These are phyloP conservation scores for Hybos culiciformis DNA, from an alignment of 2,888 invertebrate species.

Conservation along the genomic window DNA sequence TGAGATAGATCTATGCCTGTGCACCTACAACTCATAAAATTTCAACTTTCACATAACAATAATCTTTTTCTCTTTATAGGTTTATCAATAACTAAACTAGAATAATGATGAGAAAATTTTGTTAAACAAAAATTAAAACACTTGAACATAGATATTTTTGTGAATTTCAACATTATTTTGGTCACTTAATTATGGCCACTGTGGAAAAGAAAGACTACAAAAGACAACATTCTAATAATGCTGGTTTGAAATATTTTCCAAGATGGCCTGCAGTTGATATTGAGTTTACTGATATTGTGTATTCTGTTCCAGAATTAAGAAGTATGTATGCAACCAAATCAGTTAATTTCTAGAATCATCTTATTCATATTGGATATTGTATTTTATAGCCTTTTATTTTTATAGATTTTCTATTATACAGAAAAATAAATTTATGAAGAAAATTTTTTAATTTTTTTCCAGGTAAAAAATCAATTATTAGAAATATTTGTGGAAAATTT, in stretches of 20 bases:
- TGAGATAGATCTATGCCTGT: no score
- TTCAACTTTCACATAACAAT: no score
- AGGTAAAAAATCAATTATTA: conserved; percentile 67
- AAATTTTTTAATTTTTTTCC: conserved; percentile 21
- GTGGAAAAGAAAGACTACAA: neutral
- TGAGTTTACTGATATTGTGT: conserved; percentile 70
- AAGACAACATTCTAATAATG: neutral
- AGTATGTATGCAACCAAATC: neutral
- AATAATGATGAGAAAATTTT: no score
- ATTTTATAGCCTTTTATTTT: no score
- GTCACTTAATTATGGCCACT: no score
- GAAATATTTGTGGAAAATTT: conserved; percentile 71
- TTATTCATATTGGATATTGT: no score
- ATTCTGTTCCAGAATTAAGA: conserved; percentile 51
- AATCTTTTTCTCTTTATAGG: no score
- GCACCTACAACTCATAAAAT: no score
- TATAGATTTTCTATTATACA: no score
- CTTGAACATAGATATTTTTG: neutral
- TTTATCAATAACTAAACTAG: no score
- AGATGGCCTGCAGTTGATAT: conserved; percentile 62
- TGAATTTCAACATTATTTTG: neutral
- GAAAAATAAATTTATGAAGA: no score
- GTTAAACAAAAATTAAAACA: neutral
- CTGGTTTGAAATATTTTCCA: conserved; percentile 44
- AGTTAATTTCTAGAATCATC: neutral